Evolutionary conservation across 2,888 invertebrate species (phyloP), one percentile per base, ranked within the genome.

Genomic region (Ophion ellenae): DNA sequence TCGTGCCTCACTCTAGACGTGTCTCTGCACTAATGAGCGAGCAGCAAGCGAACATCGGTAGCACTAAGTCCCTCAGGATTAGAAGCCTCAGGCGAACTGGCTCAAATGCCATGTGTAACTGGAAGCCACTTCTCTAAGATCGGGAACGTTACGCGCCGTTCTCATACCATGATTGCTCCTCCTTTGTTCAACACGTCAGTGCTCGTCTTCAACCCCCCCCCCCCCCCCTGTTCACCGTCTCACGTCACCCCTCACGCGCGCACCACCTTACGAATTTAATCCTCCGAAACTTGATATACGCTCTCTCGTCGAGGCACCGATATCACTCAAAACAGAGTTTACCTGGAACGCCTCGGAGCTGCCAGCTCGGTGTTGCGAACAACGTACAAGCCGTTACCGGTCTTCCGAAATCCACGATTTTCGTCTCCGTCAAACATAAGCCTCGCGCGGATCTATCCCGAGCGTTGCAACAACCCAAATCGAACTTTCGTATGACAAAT

Each of bases 251-350:
- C 36, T 59, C 73, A 53, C 67, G 67, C 47, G 47, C 73, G 32
- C 10, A 63, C 24, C 28, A 24, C 45, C 67, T 64, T 70, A 17
- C 67, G 63, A 71, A 36, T 77, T 71, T 69, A 61, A 75, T 69
- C 63, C 69, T 53, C 67, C 45, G 47, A 63, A 76, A 76, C 71
- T 76, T 28, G 77, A 82, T 76, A 71, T 76, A 24, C 36, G 69
- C 61, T 24, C 40, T 63, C 24, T 71, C 47, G 47, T 9, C 10
- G 66, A 40, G 70, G 17, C 53, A 71, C 53, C 71, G 40, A 82
- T 82, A 82, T 82, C 70, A 77, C 82, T 82, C 82, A 77, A 71
- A 82, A 77, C 82, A 57, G 66, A 82, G 61, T 82, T 82, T 77
- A 24, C n/a, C 45, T 6, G 63, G 11, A 20, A 53, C 45, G 20